phyloP scores from a whole-genome alignment of 2,113 vertebrate genomes.

The Cheirogaleus medius region DNA sequence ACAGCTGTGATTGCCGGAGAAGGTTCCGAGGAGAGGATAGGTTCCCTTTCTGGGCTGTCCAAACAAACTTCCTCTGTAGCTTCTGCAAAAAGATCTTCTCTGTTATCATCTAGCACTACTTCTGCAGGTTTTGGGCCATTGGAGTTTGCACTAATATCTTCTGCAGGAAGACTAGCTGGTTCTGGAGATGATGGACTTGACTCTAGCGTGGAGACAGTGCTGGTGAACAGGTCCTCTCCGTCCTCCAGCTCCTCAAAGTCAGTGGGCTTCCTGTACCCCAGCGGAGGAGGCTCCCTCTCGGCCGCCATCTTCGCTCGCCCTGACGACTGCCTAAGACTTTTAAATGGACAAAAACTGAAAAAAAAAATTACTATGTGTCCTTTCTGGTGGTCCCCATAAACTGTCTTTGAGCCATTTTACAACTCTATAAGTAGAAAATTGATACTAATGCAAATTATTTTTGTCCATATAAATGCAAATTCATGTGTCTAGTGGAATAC shows the following conservation, averaged over 20 bases:
- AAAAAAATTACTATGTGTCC: no score
- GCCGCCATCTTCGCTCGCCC: slow-evolving; percentile 89
- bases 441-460: neutral
- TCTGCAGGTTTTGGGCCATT: slow-evolving; percentile 89
- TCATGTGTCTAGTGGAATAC: neutral
- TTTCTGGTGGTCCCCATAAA: neutral
- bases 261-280: slow-evolving; percentile 82
- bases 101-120: slow-evolving; percentile 88
- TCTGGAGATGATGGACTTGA: slow-evolving; percentile 91
- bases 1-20: slow-evolving; percentile 95
- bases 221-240: slow-evolving; percentile 93
- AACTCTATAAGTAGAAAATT: neutral
- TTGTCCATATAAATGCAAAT: neutral
- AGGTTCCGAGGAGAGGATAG: slow-evolving; percentile 93
- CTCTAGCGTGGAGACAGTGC: slow-evolving; percentile 89
- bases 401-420: neutral
- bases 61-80: slow-evolving; percentile 97
- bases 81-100: slow-evolving; percentile 95
- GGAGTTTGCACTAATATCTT: slow-evolving; percentile 89
- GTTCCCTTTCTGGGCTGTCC: slow-evolving; percentile 96
- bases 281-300: slow-evolving; percentile 90
- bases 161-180: slow-evolving; percentile 89
- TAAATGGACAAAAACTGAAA: neutral
- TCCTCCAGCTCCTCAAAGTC: slow-evolving; percentile 92
- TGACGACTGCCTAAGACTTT: slow-evolving; percentile 88